Conservation (phyloP, 2,113 vertebrate species). For the Caracal caracal region DNA sequence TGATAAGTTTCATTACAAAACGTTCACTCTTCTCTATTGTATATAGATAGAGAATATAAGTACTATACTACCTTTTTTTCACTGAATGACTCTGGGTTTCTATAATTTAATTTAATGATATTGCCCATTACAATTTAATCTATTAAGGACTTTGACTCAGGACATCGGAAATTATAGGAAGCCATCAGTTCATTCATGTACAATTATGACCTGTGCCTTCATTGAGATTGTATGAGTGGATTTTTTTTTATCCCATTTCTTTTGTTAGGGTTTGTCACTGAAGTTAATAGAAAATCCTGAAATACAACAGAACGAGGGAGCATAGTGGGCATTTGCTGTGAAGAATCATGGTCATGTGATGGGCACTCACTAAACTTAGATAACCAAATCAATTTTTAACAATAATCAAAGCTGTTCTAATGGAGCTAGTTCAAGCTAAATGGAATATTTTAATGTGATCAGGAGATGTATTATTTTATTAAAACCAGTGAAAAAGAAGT, state of each 20-base stretch:
- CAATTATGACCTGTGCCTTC: background rate
- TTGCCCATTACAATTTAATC: slow-evolving; percentile 42
- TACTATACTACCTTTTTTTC: background rate
- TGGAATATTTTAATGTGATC: slow-evolving; percentile 42
- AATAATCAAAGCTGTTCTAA: slow-evolving; percentile 49
- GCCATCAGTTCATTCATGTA: slow-evolving; percentile 1
- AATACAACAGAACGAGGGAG: slow-evolving; percentile 46
- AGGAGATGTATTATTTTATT: slow-evolving; percentile 33
- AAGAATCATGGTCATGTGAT: background rate
- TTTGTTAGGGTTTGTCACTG: slow-evolving; percentile 34
- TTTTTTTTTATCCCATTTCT: background rate
- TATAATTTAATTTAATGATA: slow-evolving; percentile 16
- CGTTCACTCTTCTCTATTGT: background rate
- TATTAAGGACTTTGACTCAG: slow-evolving; percentile 69
- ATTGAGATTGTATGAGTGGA: background rate
- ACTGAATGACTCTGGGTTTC: background rate
- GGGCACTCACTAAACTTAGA: background rate
- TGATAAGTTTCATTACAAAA: slow-evolving; percentile 1
- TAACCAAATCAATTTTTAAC: slow-evolving; percentile 57
- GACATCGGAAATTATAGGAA: slow-evolving; percentile 42
- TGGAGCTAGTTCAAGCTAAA: slow-evolving; percentile 42
- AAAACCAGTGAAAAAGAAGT: slow-evolving; percentile 31
- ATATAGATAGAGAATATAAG: background rate
- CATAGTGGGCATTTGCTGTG: slow-evolving; percentile 10
- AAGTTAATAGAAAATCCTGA: slow-evolving; percentile 67